phyloP scores from a whole-genome alignment of 2,888 invertebrate species.

The Orgyia antiqua region DNA sequence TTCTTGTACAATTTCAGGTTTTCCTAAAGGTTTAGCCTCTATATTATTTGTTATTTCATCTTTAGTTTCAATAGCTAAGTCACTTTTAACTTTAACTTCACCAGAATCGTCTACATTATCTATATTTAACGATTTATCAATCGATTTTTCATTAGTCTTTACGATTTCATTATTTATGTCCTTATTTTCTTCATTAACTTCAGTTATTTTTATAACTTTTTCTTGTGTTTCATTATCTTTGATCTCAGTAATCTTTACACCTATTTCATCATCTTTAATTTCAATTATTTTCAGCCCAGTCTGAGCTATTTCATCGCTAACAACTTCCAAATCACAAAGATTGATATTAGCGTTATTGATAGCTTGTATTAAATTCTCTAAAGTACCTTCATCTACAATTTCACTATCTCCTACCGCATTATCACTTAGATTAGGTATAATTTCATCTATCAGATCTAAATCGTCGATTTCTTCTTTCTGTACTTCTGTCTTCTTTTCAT shows the following conservation, averaged over 20 bases:
- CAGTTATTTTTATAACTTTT: background rate
- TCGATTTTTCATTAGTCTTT: no score
- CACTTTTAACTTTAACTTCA: background rate
- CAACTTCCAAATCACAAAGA: constrained; percentile 47
- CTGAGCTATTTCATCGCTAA: constrained; percentile 31
- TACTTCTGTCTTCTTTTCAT: constrained; percentile 29
- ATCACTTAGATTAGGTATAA: constrained; percentile 23
- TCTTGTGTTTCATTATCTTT: background rate
- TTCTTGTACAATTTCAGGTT: constrained; percentile 3
- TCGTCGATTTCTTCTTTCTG: constrained; percentile 30
- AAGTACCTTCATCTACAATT: constrained; percentile 46
- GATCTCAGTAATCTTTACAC: background rate
- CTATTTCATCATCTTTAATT: background rate
- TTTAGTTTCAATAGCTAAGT: background rate
- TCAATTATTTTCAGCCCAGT: constrained; percentile 6
- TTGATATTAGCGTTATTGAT: constrained; percentile 55
- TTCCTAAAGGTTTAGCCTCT: background rate
- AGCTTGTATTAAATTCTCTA: constrained; percentile 56
- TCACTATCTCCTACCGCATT: constrained; percentile 26
- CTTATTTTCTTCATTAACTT: background rate
- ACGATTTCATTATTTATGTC: no score
- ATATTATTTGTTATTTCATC: background rate
- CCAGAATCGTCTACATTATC: no score
- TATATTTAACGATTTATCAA: no score
- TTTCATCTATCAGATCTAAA: constrained; percentile 24